These are phyloP conservation scores for Tineola bisselliella DNA, from an alignment of 2,888 invertebrate species.

Conservation along the genomic window DNA sequence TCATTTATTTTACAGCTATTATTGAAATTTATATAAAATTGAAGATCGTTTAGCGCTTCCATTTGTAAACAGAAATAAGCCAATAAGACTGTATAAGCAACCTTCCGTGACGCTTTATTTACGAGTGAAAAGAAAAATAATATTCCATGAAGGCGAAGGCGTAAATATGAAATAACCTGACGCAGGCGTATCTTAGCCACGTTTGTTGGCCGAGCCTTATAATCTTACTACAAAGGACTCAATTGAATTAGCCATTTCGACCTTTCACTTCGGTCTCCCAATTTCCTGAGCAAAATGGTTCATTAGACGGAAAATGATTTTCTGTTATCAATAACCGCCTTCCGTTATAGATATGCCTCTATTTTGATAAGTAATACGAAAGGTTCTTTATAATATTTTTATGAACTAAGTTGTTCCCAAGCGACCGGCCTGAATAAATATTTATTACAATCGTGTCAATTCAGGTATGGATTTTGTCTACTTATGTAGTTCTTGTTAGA, in stretches of 20 bases:
- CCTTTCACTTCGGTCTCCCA: slow-evolving; percentile 4
- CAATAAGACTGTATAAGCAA: background rate
- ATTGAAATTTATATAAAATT: background rate
- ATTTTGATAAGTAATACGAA: background rate
- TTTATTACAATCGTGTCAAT: too few species aligned
- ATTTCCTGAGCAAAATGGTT: slow-evolving; percentile 14
- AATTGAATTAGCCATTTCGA: slow-evolving; percentile 11
- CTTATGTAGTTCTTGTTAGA: too few species aligned
- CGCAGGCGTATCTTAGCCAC: slow-evolving; percentile 5
- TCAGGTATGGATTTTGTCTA: too few species aligned
- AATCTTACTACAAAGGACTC: slow-evolving; percentile 12
- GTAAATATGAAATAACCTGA: slow-evolving; percentile 2
- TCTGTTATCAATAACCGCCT: slow-evolving; percentile 13
- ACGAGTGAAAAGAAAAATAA: slow-evolving; percentile 10
- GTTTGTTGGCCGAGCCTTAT: slow-evolving; percentile 1
- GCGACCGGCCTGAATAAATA: too few species aligned
- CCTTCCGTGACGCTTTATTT: slow-evolving; percentile 1
- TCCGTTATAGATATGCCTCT: background rate
- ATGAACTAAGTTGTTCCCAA: too few species aligned
- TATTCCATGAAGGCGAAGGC: background rate
- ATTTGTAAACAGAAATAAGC: background rate
- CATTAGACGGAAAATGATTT: slow-evolving; percentile 12
- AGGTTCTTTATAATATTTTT: too few species aligned
- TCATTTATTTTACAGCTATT: too few species aligned
- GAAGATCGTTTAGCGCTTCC: background rate